Evolutionary conservation across 2,888 invertebrate species (phyloP), one percentile per base, ranked within the genome.

Genomic region (Endotricha flammealis): DNA sequence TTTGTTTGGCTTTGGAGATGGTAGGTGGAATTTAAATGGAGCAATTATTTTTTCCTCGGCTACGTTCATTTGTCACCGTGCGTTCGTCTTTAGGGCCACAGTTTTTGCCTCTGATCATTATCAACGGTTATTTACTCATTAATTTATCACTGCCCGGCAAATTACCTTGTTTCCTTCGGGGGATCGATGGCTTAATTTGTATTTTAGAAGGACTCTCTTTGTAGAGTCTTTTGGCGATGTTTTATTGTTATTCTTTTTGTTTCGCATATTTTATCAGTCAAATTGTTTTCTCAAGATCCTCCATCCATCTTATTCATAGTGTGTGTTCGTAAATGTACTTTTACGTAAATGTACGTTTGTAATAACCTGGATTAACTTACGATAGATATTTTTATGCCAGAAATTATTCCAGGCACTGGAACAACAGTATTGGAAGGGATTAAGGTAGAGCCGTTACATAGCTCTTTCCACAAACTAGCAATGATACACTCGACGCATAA

Each of bases 121-220:
- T 81, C 79, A 67, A 48, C 62, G 70, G 61, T 79, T 81, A 79
- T 79, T 79, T 76, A 68, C 64, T 76, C 75, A 74, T 74, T 80
- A 78, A 83, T 85, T 80, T 75, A 65, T 81, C 80, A 74, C 64
- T 76, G 78, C 79, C 76, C 56, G 39, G 58, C 57, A 66, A 75
- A 78, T 80, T 76, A 73, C 74, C 70, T 62, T 64, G 63, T 61
- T 58, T 56, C 53, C 50, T 53, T 46, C 46, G 41, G 31, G 37
- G 53, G 53, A 55, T 53, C 48, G 48, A 57, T 59, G 56, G 42
- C 48, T 50, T 43, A 44, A 64, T 61, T 63, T 57, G 53, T 57
- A 45, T 50, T 37, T 58, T 53, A 46, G 32, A 27, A 32, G 7
- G 24, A 4, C 24, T 3, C 8, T 23, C 8, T 22, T 10, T 35